Evolutionary conservation across 23 tunicate genomes (phyloP).

Genomic region (Trididemnum clinides): DNA sequence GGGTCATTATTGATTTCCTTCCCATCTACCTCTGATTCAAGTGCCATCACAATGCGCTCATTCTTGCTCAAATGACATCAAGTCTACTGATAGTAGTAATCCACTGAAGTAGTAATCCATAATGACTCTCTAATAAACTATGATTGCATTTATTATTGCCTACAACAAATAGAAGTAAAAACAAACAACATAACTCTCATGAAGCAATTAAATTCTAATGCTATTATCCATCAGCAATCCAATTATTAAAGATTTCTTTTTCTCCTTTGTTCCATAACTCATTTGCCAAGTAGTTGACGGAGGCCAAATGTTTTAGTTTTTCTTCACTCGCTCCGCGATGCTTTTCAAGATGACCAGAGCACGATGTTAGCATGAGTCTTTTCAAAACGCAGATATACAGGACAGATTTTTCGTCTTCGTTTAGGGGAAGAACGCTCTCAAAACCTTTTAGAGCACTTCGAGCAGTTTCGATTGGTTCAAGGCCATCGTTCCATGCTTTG

Average conservation of each 20-base stretch:
- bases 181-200: too few species aligned
- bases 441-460: not conserved
- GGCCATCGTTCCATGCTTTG: not conserved
- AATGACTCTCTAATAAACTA: too few species aligned
- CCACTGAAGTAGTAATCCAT: too few species aligned
- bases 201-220: too few species aligned
- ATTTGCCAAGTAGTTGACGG: not conserved
- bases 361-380: not conserved
- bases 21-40: too few species aligned
- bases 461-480: not conserved
- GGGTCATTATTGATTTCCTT: too few species aligned
- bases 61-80: too few species aligned
- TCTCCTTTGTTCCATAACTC: not conserved
- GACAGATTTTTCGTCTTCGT: not conserved
- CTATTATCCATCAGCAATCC: too few species aligned
- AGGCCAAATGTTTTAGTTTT: not conserved
- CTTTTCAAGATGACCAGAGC: not conserved
- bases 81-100: too few species aligned
- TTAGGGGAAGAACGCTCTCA: slow-evolving; percentile 3
- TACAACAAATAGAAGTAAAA: too few species aligned
- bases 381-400: slow-evolving; percentile 2
- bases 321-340: not conserved
- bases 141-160: too few species aligned
- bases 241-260: not conserved
- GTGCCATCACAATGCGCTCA: too few species aligned